Percentiles rank a stretch among this genome's conserved stretches.
These are phyloP conservation scores for Bursaphelenchus okinawaensis DNA, from an alignment of 2,888 invertebrate species.

Conservation along the genomic window DNA sequence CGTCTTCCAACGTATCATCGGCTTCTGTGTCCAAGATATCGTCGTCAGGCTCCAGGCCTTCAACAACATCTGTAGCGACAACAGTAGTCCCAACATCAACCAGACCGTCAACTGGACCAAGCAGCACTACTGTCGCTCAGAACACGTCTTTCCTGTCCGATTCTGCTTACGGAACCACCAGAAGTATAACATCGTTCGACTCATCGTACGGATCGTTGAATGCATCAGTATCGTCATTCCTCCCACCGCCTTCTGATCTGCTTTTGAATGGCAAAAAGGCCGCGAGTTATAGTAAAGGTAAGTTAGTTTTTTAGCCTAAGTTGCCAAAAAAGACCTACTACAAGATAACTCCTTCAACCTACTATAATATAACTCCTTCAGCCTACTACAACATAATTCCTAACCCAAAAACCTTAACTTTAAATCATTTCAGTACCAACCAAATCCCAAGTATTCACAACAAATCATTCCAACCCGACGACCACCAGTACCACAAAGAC, in stretches of 20 bases:
- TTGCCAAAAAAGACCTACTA: too few species aligned
- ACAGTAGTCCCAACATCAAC: too few species aligned
- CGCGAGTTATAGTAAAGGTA: background rate
- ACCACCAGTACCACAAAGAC: too few species aligned
- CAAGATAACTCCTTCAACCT: too few species aligned
- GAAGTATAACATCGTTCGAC: background rate
- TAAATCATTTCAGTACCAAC: background rate
- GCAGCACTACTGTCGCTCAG: background rate
- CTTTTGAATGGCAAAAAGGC: conserved; percentile 10
- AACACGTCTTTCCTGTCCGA: background rate
- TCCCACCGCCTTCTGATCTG: conserved; percentile 22
- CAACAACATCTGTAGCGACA: too few species aligned
- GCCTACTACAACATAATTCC: too few species aligned
- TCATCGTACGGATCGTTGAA: conserved; percentile 10
- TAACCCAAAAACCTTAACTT: background rate
- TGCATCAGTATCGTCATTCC: background rate
- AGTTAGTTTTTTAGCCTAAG: background rate
- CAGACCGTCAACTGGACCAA: background rate
- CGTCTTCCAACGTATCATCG: too few species aligned
- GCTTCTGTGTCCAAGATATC: too few species aligned
- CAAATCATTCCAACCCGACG: background rate
- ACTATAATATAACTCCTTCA: too few species aligned
- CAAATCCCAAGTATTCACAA: background rate
- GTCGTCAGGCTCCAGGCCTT: too few species aligned
- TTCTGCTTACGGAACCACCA: background rate